These are phyloP conservation scores for Caradrina clavipalpis DNA, from an alignment of 2,888 invertebrate species.

Conservation along the genomic window DNA sequence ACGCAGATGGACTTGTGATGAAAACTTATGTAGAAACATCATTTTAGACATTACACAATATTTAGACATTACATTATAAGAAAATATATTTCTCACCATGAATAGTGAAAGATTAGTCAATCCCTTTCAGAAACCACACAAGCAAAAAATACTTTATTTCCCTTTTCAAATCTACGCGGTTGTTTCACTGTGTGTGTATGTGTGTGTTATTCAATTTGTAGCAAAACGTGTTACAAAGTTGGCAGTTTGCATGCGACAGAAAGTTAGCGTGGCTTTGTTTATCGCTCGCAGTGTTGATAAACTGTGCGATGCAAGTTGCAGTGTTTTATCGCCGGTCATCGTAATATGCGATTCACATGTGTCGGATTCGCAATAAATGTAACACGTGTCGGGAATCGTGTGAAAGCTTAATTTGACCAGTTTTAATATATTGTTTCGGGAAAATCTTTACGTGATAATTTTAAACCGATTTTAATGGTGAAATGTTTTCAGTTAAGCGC, in stretches of 20 bases:
- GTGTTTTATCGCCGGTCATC: slow-evolving; percentile 12
- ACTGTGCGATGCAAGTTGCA: slow-evolving; percentile 5
- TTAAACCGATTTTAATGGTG: background rate
- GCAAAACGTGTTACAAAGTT: slow-evolving; percentile 30
- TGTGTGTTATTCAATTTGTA: slow-evolving; percentile 33
- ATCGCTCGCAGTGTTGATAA: slow-evolving; percentile 15
- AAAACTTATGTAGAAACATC: too few relatives aligned
- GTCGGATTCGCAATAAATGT: slow-evolving; percentile 19
- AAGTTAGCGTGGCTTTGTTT: slow-evolving; percentile 37
- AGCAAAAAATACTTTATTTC: background rate
- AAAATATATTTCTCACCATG: too few relatives aligned
- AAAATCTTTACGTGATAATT: background rate
- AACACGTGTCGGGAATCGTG: slow-evolving; percentile 27
- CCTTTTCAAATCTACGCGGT: background rate
- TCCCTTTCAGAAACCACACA: background rate
- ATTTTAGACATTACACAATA: too few relatives aligned
- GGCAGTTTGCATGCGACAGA: slow-evolving; percentile 15
- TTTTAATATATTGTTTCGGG: slow-evolving; percentile 13
- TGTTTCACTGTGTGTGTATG: background rate
- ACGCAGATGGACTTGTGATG: too few relatives aligned
- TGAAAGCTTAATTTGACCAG: slow-evolving; percentile 22
- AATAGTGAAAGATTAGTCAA: too few relatives aligned
- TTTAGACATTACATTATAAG: too few relatives aligned
- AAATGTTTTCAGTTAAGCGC: too few relatives aligned
- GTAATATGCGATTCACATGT: slow-evolving; percentile 1